Conservation (phyloP, 2,113 vertebrate genomes). For the Brienomyrus longianalis region DNA sequence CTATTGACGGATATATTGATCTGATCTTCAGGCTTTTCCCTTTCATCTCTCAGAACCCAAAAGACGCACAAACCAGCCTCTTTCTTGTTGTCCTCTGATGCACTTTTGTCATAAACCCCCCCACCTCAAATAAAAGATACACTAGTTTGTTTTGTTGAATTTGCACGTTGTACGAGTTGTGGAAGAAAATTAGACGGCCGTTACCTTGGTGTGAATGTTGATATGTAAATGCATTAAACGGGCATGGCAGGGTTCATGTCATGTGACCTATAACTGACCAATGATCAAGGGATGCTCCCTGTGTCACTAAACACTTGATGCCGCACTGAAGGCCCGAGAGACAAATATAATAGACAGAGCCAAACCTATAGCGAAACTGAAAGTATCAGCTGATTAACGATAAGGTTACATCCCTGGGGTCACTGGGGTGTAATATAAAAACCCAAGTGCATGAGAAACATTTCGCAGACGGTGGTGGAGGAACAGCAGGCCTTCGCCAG, state of each 20-base stretch:
- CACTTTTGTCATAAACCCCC: not conserved
- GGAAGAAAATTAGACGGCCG: not conserved
- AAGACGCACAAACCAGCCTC: conserved; percentile 34
- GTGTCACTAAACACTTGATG: not conserved
- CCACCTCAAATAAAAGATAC: not conserved
- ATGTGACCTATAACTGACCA: not conserved
- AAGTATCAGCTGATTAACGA: not conserved
- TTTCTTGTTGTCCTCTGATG: conserved; percentile 12
- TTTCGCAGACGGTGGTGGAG: not conserved
- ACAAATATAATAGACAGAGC: not conserved
- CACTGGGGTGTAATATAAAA: not conserved
- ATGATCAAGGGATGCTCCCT: not conserved
- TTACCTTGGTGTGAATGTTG: not conserved
- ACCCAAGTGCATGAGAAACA: not conserved
- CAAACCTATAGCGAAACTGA: not conserved
- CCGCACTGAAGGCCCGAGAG: not conserved
- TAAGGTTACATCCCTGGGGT: not conserved
- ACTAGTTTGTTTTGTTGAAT: not conserved
- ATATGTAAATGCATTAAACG: not conserved
- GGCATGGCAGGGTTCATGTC: not conserved
- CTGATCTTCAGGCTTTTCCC: conserved; percentile 55
- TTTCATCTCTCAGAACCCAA: conserved; percentile 64
- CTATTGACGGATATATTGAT: conserved; percentile 66
- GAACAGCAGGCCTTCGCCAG: not conserved
- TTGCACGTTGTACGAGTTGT: not conserved